Conservation (phyloP, 92 coral and sea anemone genomes). For the Metridium senile region DNA sequence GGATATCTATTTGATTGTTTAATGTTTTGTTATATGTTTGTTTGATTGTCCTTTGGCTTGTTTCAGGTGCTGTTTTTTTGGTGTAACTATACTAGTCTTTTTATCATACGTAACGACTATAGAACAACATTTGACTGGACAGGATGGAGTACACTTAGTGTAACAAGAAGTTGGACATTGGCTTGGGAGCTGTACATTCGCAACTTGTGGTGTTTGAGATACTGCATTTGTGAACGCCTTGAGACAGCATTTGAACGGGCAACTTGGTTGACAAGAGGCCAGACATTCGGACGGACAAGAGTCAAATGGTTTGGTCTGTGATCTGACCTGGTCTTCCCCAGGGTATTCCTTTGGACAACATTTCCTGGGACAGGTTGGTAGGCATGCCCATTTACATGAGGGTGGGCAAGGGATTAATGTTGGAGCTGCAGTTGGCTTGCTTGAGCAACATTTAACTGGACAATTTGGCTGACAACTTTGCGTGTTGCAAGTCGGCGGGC, state of each 20-base stretch:
- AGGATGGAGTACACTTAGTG: constrained; percentile 36
- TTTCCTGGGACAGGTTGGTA: constrained; percentile 20
- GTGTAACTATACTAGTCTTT: constrained; percentile 16
- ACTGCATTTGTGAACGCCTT: constrained; percentile 33
- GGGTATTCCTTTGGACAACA: constrained; percentile 30
- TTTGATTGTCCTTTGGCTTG: background rate
- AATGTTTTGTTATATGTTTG: background rate
- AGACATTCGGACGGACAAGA: constrained; percentile 28
- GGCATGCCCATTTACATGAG: constrained; percentile 27
- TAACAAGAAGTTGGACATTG: constrained; percentile 28
- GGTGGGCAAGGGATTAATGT: constrained; percentile 31
- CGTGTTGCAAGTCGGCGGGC: constrained; percentile 32
- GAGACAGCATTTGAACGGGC: constrained; percentile 42
- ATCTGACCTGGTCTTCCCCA: constrained; percentile 13
- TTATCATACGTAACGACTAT: constrained; percentile 42
- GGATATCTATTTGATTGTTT: background rate
- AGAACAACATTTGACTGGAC: constrained; percentile 47
- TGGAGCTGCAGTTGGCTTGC: constrained; percentile 10
- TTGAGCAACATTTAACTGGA: constrained; percentile 50
- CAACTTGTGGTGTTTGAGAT: background rate
- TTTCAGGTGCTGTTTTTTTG: background rate
- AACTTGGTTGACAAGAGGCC: constrained; percentile 27
- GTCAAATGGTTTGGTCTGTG: background rate
- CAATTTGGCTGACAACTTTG: constrained; percentile 45
- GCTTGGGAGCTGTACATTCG: background rate